Evolutionary conservation across 2,888 invertebrate genomes (phyloP), one percentile per base, ranked within the genome.

Genomic region (Noctua pronuba): DNA sequence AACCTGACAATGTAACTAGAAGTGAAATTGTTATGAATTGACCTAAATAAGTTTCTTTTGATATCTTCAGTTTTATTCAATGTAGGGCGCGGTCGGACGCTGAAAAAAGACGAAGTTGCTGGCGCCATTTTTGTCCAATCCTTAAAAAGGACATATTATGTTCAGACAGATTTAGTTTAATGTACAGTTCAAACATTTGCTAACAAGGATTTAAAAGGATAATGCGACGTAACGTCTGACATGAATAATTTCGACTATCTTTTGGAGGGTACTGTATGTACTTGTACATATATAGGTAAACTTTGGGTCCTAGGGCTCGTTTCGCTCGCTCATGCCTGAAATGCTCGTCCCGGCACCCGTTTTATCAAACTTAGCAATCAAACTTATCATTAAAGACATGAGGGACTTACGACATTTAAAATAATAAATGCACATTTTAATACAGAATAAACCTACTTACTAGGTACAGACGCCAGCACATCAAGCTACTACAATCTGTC

Each of bases 391-490:
- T 28, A 13, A 55, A n/a, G n/a, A n/a, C 24, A 52, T 2, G 18
- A n/a, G 6, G 6, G 21, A 35, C 21, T 10, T 10, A 8, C 4
- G 3, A 62, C 11, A 21, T 21, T 35, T 58, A 38, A 28, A 38
- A 46, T 21, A 58, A 52, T 52, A 69, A 69, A n/a, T 52, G 28
- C 44, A 62, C 24, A 60, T 75, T 44, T 64, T 49, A 62, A n/a
- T 5, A n/a, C 21, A 35, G 13, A 3, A 18, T 68, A 62, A n/a
- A 28, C n/a, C n/a, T 65, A 41, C 8, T 28, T 35, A 68, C 11
- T 46, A 18, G 21, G 21, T 55, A 10, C 41, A 11, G 41, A 11
- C 11, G 41, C 41, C 11, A 41, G 41, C 41, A 11, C 41, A 41
- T 11, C 41, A 41, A 41, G 11, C 41, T 41, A 41, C 10, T 11